These are phyloP conservation scores for Triplophysa tibetana DNA, from an alignment of 2,113 vertebrate genomes.

Conservation along the genomic window DNA sequence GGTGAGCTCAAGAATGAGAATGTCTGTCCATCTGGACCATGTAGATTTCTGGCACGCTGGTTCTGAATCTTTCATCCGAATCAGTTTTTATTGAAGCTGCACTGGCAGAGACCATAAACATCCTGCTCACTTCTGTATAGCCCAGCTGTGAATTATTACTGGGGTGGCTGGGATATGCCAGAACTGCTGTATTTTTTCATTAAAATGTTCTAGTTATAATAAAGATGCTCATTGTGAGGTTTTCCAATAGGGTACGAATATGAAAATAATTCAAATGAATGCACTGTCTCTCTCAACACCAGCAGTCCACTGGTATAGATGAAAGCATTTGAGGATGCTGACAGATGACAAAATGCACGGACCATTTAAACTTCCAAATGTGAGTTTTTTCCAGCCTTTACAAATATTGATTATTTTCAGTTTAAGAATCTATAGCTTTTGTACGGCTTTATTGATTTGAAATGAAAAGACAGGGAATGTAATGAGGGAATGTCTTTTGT, in stretches of 20 bases:
- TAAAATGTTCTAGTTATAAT: slow-evolving; percentile 24
- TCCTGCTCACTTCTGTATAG: slow-evolving; percentile 35
- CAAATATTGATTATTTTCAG: background rate
- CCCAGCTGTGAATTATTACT: slow-evolving; percentile 50
- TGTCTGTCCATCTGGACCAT: slow-evolving; percentile 26
- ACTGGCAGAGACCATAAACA: slow-evolving; percentile 36
- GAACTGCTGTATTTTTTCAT: slow-evolving; percentile 8
- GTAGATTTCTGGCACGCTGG: slow-evolving; percentile 28
- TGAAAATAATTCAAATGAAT: slow-evolving; percentile 49
- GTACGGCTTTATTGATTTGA: background rate
- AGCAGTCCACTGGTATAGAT: slow-evolving; percentile 29
- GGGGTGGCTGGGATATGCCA: slow-evolving; percentile 20
- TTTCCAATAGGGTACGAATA: slow-evolving; percentile 25
- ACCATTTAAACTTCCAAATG: background rate
- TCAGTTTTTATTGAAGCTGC: slow-evolving; percentile 37
- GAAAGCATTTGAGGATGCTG: background rate
- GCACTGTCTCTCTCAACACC: slow-evolving; percentile 41
- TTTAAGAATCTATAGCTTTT: background rate
- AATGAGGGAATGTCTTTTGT: background rate
- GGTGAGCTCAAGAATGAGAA: slow-evolving; percentile 17
- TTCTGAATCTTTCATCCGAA: slow-evolving; percentile 33
- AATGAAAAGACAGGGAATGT: background rate
- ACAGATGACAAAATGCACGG: background rate
- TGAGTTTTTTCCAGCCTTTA: background rate
- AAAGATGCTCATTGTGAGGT: background rate